These are phyloP conservation scores for Chelonus insularis DNA, from an alignment of 1,140 invertebrate species.

Conservation along the genomic window DNA sequence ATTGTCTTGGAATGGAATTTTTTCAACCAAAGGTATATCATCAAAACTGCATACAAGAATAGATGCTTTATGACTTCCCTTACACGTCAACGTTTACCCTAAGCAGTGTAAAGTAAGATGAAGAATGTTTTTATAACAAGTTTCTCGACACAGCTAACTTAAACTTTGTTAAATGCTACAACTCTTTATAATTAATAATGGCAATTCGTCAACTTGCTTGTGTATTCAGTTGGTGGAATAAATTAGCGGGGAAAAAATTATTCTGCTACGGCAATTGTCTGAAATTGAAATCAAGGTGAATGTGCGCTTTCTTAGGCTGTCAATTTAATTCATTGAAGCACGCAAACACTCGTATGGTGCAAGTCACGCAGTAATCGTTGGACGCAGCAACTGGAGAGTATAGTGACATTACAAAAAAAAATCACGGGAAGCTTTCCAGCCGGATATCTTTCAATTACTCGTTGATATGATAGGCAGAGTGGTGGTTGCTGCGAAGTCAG, in stretches of 20 bases:
- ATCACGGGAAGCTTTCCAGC: conserved; percentile 50
- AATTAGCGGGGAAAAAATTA: background rate
- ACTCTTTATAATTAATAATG: conserved; percentile 50
- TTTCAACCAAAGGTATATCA: background rate
- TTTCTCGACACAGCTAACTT: conserved; percentile 52
- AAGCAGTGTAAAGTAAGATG: conserved; percentile 56
- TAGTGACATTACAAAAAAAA: conserved; percentile 51
- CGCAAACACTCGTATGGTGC: conserved; percentile 2
- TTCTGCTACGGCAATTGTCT: background rate
- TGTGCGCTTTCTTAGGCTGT: conserved; percentile 2
- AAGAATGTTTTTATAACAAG: conserved; percentile 54
- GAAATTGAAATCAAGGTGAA: conserved; percentile 16
- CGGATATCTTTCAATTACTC: conserved; percentile 60
- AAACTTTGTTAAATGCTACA: conserved; percentile 38
- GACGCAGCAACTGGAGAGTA: conserved; percentile 28
- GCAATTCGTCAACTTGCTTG: conserved; percentile 19
- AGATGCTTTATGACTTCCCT: conserved; percentile 47
- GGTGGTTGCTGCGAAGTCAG: conserved; percentile 45
- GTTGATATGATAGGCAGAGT: conserved; percentile 53
- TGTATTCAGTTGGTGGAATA: conserved; percentile 6
- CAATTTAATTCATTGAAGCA: background rate
- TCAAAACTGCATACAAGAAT: conserved; percentile 40
- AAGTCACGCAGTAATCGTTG: conserved; percentile 17
- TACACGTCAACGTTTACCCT: conserved; percentile 58
- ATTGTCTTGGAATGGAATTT: conserved; percentile 4